Evolutionary conservation across 1,140 invertebrate genomes (phyloP), one percentile per base, ranked within the genome.

Genomic region (Zaprionus ghesquierei): DNA sequence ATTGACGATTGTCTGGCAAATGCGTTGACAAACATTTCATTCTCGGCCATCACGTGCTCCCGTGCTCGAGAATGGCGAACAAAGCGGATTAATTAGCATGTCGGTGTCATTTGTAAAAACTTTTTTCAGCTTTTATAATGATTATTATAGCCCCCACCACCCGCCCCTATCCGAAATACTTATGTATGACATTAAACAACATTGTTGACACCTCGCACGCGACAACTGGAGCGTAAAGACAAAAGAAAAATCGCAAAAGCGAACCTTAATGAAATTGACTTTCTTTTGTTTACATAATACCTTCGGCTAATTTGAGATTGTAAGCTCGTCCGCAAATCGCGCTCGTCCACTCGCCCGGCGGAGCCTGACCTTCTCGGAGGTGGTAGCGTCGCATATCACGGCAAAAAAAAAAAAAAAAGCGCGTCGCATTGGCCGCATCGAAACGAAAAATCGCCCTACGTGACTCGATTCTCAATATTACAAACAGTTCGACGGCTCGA

Each of bases 71-170:
- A 63, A 58, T 75, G 79, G 53, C 63, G 75, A 85, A 85, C 81
- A 85, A 87, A 87, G 81, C 65, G 38, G 56, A 74, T 86, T 86
- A 86, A 86, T 86, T 86, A 86, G 79, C 81, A 87, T 69, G 74
- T 51, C 78, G 59, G 59, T 86, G 79, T 72, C 75, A 86, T 69
- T 80, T 78, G 63, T 66, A 49, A 61, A 54, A 68, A 41, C 27
- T 66, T 58, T 64, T 72, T 41, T 41, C 18, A 49, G 18, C 44
- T 38, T 29, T 53, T 50, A 66, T 71, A 65, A 66, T 72, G 10
- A 35, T 50, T 55, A 66, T 68, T 56, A 12, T 23, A 53, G 31
- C 18, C 6, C 22, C 27, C 5, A 5, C 27, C 0, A 3, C 25
- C 25, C 27, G 6, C 5, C n/a, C n/a, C n/a, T 6, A 2, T 5